Conservation (phyloP, 2,113 vertebrate species). For the Myotis brandtii region DNA sequence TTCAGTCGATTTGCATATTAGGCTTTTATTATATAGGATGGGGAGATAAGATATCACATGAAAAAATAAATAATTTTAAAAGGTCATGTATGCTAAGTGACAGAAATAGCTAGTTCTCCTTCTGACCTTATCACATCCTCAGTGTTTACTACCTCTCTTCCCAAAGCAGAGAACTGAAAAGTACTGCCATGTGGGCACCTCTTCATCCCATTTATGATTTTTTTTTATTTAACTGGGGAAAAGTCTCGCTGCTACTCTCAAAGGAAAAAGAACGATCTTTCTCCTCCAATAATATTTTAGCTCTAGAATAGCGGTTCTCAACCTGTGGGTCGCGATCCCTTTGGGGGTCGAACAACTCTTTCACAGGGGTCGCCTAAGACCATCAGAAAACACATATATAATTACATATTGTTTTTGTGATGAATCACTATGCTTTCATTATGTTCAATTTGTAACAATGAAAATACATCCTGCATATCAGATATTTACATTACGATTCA, state of each 20-base stretch:
- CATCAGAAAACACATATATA: too few relatives aligned
- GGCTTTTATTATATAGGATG: too few relatives aligned
- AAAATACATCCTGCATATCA: too few relatives aligned
- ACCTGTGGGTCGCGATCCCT: too few relatives aligned
- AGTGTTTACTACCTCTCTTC: neutral
- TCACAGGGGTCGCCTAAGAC: too few relatives aligned
- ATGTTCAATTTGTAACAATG: too few relatives aligned
- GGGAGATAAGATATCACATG: neutral
- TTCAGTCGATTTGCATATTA: too few relatives aligned
- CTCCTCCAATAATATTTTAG: neutral
- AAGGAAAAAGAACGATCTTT: neutral
- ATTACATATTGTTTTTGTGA: too few relatives aligned
- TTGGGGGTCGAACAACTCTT: too few relatives aligned
- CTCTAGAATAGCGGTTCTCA: neutral
- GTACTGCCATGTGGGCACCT: neutral
- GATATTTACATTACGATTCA: too few relatives aligned
- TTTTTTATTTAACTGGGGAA: constrained; percentile 32
- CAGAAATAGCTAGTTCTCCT: neutral
- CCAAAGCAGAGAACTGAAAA: neutral
- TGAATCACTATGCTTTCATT: too few relatives aligned
- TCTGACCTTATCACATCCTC: constrained; percentile 4
- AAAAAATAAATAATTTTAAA: neutral
- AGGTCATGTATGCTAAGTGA: neutral
- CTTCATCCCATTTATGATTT: neutral
- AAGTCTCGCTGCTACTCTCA: neutral